phyloP scores from a whole-genome alignment of 1,140 invertebrate genomes.

The Drosophila arizonae region DNA sequence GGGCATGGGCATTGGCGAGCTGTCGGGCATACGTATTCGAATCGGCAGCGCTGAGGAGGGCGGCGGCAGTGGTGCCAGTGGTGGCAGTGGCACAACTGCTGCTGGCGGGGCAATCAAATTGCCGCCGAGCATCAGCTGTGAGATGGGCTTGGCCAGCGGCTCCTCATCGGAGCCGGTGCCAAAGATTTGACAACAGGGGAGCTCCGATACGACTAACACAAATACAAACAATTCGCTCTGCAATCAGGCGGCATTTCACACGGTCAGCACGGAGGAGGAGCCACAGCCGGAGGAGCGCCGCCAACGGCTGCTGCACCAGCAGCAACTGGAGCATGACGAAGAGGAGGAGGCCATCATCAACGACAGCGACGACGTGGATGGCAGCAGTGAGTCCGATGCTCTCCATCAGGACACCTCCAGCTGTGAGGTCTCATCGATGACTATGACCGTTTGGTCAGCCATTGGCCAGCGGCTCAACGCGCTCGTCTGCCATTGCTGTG shows the following conservation, averaged over 20 bases:
- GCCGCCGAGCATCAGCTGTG: conserved; percentile 59
- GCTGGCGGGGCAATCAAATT: conserved; percentile 10
- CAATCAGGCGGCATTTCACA: conserved; percentile 56
- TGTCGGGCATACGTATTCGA: conserved; percentile 51
- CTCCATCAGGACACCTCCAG: conserved; percentile 57
- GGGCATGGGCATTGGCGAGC: conserved; percentile 39
- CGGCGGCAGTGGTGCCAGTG: conserved; percentile 7
- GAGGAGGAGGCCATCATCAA: conserved; percentile 3
- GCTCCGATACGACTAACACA: conserved; percentile 53
- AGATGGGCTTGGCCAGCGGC: conserved; percentile 67
- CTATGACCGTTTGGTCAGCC: conserved; percentile 77
- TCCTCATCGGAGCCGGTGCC: conserved; percentile 64
- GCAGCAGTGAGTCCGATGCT: conserved; percentile 42
- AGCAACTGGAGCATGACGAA: neutral
- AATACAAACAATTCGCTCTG: conserved; percentile 63
- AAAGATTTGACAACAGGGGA: conserved; percentile 82
- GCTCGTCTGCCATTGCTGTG: conserved; percentile 82
- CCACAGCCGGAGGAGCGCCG: no score
- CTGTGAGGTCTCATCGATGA: conserved; percentile 78
- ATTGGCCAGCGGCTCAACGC: conserved; percentile 77
- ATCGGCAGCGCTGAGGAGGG: conserved; percentile 41
- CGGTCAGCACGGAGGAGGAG: neutral
- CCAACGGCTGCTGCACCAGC: no score
- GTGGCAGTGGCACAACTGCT: conserved; percentile 12
- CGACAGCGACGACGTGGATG: conserved; percentile 24